Base-by-base conservation (phyloP, 2,797 vertebrate species). In the Dendrocincla fuliginosa region DNA sequence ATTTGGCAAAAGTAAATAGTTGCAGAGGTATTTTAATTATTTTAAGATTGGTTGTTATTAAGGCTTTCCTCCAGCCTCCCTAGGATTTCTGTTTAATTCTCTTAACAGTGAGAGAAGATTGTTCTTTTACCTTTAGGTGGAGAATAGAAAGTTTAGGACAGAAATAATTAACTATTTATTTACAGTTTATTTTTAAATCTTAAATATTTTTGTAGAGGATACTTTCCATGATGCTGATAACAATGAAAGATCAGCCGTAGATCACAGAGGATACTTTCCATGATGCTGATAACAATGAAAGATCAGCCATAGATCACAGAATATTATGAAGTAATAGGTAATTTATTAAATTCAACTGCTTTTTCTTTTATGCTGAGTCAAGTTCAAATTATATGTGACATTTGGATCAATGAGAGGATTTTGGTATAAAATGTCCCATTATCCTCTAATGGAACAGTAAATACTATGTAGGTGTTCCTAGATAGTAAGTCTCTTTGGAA, bases 331-430 rank as follows among this genome's bases (percentile, higher is more conserved):
- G 10, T 25, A 90, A 87, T 49, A 75, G 5, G 28, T 56, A 78
- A 37, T 22, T 23, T 85, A 84, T 87, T 70, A 87, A 92, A 92
- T 68, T 13, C 19, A 67, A 61, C 32, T 65, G 3, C 44, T 60
- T n/a, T 92, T 77, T 82, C 35, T 19, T 39, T 84, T 87, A 60
- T 69, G 78, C 15, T 42, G 28, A 69, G 7, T 70, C 41, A 76
- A 79, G 13, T 86, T 87, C 84, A 95, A 95, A 91, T 96, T 79
- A 57, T 83, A 64, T 11, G 35, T 90, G 84, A 49, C 68, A 71
- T 94, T 96, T 84, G 89, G 97, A 96, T 97, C 90, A 92, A 90
- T 93, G 87, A 73, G 77, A 84, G 87, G 35, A 95, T 96, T 84
- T 96, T 96, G 67, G 89, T 95, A 94, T 95, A 92, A 90, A 95